Conservation (phyloP, 2,113 vertebrate species). For the Petrocephalus microphthalmus region DNA sequence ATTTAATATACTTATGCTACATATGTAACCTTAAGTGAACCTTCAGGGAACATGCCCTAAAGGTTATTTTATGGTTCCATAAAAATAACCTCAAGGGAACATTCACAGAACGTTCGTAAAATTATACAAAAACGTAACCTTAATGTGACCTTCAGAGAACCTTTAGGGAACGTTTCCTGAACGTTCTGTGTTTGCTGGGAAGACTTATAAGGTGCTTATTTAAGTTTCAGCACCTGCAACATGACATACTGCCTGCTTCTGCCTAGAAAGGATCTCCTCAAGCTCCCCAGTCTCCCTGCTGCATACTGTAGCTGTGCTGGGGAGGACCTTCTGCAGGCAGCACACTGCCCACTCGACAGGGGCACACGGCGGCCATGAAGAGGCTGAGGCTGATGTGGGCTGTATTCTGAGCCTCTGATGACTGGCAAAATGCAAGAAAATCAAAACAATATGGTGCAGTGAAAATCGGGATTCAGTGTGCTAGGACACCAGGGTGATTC, state of each 20-base stretch:
- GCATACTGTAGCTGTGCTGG: neutral
- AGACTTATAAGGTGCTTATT: neutral
- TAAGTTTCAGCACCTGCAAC: neutral
- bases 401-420: neutral
- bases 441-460: neutral
- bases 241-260: neutral
- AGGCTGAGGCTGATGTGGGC: no score
- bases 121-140: no score
- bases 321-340: no score
- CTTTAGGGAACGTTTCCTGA: no score
- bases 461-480: neutral
- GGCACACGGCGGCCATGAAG: neutral
- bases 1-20: no score
- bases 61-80: no score
- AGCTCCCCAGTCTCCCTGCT: neutral
- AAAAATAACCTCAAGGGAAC: no score
- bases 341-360: neutral
- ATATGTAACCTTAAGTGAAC: no score
- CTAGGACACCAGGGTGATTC: neutral
- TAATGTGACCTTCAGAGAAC: no score
- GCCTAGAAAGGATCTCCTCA: neutral
- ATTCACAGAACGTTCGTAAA: no score
- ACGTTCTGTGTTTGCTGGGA: no score
- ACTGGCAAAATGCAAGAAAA: neutral
- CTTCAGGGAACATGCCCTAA: no score